Evolutionary conservation across 1,140 invertebrate species (phyloP), one percentile per base, ranked within the genome.

Genomic region (Bombus consobrinus): DNA sequence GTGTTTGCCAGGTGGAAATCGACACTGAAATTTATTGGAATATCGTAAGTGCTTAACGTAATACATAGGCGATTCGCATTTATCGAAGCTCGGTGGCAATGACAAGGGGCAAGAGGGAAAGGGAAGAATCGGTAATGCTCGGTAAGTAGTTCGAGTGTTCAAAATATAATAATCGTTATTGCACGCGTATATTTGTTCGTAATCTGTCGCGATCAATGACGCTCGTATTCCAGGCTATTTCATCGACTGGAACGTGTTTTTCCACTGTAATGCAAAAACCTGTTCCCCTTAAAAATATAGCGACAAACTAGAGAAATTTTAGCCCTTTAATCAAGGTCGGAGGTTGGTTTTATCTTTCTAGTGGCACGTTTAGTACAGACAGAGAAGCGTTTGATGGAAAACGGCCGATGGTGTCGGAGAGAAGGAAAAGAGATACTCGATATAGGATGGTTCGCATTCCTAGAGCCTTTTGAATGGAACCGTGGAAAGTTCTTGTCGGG

Each of bases 401-500:
- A 18, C 39, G 22, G 59, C 59, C 47, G 22, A 8, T 3, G 18
- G 62, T 69, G n/a, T 66, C 39, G 25, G 84, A 73, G 43, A 68
- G 43, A 68, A 73, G 25, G 37, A 39, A 76, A 81, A 85, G 83
- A 79, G 83, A 80, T 84, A 72, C 83, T 84, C 76, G 78, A 85
- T 74, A 74, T 62, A 74, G 53, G 78, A 74, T 85, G 74, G 78
- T 37, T 81, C 59, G 78, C 78, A 81, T 81, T 81, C 83, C 59
- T 37, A 15, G 43, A 4, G 69, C 68, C 69, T 74, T 74, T 72
- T 13, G 32, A 12, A 22, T 13, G 43, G 9, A 80, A 34, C 41
- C 78, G 78, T 32, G 8, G 69, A 64, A 68, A 88, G 87, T 86
- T 81, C 81, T 91, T 73, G 71, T 41, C 82, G 72, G 64, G 15